These are phyloP conservation scores for Amphimallon solstitiale DNA, from an alignment of 2,888 invertebrate genomes.

Conservation along the genomic window DNA sequence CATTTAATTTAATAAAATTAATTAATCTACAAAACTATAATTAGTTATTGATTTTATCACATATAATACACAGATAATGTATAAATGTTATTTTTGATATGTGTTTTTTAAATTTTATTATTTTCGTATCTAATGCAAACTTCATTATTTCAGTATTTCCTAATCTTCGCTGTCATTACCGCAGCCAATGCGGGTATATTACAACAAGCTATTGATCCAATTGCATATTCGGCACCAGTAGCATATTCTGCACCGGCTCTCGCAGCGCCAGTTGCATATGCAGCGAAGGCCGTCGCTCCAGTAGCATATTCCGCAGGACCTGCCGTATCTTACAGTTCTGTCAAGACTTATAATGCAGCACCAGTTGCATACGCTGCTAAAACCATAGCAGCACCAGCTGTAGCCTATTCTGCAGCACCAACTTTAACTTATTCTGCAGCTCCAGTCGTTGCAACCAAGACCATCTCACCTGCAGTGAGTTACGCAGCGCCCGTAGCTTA, in stretches of 20 bases:
- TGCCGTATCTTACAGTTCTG: conserved; percentile 34
- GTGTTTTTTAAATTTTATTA: too few species aligned
- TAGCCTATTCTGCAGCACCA: conserved; percentile 16
- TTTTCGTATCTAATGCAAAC: too few species aligned
- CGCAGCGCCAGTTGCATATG: conserved; percentile 39
- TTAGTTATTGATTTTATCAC: too few species aligned
- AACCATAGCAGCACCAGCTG: conserved; percentile 27
- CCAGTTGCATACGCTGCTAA: conserved; percentile 31
- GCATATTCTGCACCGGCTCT: conserved; percentile 35
- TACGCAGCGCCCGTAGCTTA: conserved; percentile 18
- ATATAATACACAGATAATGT: too few species aligned
- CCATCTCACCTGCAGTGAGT: neutral
- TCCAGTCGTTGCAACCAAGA: neutral
- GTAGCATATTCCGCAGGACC: conserved; percentile 37
- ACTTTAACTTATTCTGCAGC: conserved; percentile 18
- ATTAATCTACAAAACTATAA: neutral
- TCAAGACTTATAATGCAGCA: conserved; percentile 34
- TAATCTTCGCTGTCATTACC: conserved; percentile 43
- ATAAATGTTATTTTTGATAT: too few species aligned
- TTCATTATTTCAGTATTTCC: conserved; percentile 35
- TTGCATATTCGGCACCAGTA: conserved; percentile 30
- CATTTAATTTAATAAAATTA: neutral
- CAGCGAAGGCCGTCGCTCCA: conserved; percentile 36
- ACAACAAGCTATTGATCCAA: conserved; percentile 22
- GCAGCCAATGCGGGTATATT: conserved; percentile 41